Conservation (phyloP, 1,140 invertebrate species). For the Ylistrum balloti region DNA sequence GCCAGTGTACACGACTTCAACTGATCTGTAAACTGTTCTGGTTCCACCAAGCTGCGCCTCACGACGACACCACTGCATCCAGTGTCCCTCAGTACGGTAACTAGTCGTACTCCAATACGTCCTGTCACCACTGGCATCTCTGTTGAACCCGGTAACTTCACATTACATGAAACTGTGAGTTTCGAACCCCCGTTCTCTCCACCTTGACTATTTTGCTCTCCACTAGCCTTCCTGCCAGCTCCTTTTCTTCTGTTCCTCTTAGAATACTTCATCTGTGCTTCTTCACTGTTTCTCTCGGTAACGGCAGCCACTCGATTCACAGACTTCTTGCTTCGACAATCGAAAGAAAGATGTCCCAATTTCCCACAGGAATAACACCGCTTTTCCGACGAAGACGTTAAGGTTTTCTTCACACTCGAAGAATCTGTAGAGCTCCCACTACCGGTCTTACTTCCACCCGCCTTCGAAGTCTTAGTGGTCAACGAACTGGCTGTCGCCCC, state of each 20-base stretch:
- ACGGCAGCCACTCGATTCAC: too few relatives aligned
- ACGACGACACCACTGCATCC: constrained; percentile 64
- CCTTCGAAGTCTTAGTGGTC: too few relatives aligned
- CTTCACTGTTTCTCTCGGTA: background rate
- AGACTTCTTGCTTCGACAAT: too few relatives aligned
- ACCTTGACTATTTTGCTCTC: background rate
- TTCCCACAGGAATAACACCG: too few relatives aligned
- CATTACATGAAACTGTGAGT: background rate
- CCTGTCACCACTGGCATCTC: constrained; percentile 50
- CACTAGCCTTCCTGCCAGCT: background rate
- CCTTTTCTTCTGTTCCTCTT: background rate
- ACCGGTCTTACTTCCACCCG: too few relatives aligned
- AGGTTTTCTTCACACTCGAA: too few relatives aligned
- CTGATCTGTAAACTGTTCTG: constrained; percentile 42
- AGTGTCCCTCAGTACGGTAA: constrained; percentile 58
- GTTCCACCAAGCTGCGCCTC: constrained; percentile 42
- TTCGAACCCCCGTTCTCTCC: background rate
- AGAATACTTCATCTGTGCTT: background rate
- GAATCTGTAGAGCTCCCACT: too few relatives aligned
- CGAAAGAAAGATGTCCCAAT: too few relatives aligned
- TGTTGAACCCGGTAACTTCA: background rate
- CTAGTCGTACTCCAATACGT: constrained; percentile 45
- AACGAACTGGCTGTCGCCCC: too few relatives aligned
- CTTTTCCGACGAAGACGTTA: too few relatives aligned
- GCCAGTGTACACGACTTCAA: background rate